phyloP scores from a whole-genome alignment of 2,797 vertebrate species.

The Smutsia gigantea region DNA sequence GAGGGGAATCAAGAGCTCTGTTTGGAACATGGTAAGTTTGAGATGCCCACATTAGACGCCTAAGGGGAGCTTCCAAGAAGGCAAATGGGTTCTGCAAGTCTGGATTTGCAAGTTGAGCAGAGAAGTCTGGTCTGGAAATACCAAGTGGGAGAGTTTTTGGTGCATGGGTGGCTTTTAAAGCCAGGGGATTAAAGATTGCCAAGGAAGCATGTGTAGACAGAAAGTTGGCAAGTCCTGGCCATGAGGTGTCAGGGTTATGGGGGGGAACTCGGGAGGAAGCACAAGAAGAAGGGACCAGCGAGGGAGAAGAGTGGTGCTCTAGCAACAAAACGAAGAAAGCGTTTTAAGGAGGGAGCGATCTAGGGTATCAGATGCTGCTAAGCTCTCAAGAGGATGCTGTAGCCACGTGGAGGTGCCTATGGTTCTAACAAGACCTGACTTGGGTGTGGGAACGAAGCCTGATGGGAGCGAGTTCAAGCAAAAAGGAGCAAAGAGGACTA shows the following conservation, averaged over 20 bases:
- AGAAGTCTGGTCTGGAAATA: background rate
- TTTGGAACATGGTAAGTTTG: background rate
- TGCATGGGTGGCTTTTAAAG: background rate
- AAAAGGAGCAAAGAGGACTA: background rate
- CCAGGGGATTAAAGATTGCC: background rate
- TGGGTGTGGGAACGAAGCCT: background rate
- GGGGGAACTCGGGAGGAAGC: background rate
- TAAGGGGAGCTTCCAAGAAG: background rate
- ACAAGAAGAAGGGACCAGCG: background rate
- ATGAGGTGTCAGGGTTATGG: background rate
- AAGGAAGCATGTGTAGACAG: background rate
- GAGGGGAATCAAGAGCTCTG: background rate
- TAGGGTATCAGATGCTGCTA: background rate
- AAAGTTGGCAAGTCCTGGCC: background rate
- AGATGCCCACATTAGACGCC: background rate
- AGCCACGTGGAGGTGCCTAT: accelerated
- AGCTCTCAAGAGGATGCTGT: background rate
- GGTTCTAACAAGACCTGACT: background rate
- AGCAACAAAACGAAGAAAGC: background rate
- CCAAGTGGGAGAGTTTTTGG: background rate
- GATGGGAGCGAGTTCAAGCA: background rate
- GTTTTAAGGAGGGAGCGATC: background rate
- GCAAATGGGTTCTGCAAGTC: background rate
- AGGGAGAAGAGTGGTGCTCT: background rate
- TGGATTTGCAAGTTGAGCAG: background rate